Conservation (phyloP, 2,797 vertebrate genomes). For the Todus mexicanus region DNA sequence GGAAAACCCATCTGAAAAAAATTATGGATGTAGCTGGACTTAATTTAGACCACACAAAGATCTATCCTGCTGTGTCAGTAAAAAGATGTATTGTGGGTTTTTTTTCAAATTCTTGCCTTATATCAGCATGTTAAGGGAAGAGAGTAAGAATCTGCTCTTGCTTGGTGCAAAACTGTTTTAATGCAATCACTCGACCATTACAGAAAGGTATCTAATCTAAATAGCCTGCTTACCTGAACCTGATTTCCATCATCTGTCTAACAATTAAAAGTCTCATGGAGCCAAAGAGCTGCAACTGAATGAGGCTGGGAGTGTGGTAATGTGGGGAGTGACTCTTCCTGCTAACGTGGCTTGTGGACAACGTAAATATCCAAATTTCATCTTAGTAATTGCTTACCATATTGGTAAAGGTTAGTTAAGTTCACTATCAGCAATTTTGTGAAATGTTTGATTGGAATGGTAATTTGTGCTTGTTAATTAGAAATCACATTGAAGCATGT, state of each 20-base stretch:
- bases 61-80: neutral
- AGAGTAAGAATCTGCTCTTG: neutral
- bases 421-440: constrained; percentile 69
- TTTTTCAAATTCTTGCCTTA: neutral
- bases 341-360: constrained; percentile 65
- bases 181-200: neutral
- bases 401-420: constrained; percentile 77
- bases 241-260: constrained; percentile 66
- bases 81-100: neutral
- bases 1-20: neutral
- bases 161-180: neutral
- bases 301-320: constrained; percentile 62
- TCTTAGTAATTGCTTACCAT: constrained; percentile 73
- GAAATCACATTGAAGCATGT: neutral
- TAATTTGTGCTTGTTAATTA: constrained; percentile 36
- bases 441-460: constrained; percentile 5
- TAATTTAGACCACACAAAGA: neutral
- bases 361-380: constrained; percentile 58
- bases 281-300: constrained; percentile 76
- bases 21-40: accelerated
- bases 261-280: constrained; percentile 76
- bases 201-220: neutral
- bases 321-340: constrained; percentile 65
- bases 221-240: constrained; percentile 66
- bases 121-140: neutral